A percentile compares a stretch with the other conserved stretches of the same genome.
phyloP scores from a whole-genome alignment of 23 tunicate genomes.

The Clavelina lepadiformis region DNA sequence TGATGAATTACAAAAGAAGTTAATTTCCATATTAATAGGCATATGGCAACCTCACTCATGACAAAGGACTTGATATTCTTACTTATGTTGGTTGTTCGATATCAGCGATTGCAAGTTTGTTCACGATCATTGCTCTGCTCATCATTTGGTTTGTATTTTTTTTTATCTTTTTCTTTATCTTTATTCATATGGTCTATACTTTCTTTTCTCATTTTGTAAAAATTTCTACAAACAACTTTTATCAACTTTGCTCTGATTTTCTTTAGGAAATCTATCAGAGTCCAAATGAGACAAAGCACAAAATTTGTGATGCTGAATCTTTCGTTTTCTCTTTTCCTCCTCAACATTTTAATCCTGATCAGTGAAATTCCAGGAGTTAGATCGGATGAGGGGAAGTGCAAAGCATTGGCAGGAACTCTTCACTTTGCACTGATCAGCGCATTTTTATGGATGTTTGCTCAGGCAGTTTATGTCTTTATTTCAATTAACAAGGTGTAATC shows the following conservation, averaged over 20 bases:
- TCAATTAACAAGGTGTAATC: slow-evolving; percentile 4
- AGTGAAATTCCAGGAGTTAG: slow-evolving; percentile 2
- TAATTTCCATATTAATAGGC: no score
- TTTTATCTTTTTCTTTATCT: no score
- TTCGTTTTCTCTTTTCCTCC: slow-evolving; percentile 14
- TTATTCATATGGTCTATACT: no score
- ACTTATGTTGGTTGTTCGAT: slow-evolving; percentile 8
- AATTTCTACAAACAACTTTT: background rate
- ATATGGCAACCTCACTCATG: no score
- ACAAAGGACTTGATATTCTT: slow-evolving; percentile 1
- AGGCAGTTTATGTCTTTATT: background rate
- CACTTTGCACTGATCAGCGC: slow-evolving; percentile 6
- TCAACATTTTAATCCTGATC: slow-evolving; percentile 9
- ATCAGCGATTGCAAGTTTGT: background rate
- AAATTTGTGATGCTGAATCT: slow-evolving; percentile 19
- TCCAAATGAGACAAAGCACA: slow-evolving; percentile 1
- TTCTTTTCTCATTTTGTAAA: no score
- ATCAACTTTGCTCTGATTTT: background rate
- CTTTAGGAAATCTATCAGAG: slow-evolving; percentile 3
- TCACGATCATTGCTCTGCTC: slow-evolving; percentile 8
- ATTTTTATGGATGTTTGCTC: slow-evolving; percentile 18
- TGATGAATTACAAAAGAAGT: no score
- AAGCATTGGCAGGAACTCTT: slow-evolving; percentile 7
- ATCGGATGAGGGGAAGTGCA: slow-evolving; percentile 2
- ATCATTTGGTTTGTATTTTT: slow-evolving; percentile 5